These are phyloP conservation scores for Smittia sp. DNA, from an alignment of 2,888 invertebrate species.

Conservation along the genomic window DNA sequence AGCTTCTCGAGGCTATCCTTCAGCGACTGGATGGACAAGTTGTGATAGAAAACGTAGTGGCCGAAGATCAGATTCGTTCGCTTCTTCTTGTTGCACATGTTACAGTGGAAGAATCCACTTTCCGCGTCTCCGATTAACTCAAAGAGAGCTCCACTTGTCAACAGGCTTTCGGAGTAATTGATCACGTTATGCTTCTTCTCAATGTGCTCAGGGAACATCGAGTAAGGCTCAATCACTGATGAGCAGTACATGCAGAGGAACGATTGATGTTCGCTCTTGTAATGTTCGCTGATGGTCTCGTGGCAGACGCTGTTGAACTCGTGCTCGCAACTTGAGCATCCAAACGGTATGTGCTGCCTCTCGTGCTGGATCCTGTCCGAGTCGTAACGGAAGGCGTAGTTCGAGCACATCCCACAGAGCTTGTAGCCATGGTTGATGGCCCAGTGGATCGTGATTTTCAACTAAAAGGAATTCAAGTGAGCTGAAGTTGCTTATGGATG, in stretches of 20 bases:
- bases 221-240: constrained; percentile 4
- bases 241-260: constrained; percentile 34
- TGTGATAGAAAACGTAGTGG: constrained; percentile 38
- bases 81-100: constrained; percentile 35
- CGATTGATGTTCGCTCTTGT: background rate
- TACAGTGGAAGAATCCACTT: constrained; percentile 11
- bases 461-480: background rate
- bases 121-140: background rate
- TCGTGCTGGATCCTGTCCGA: constrained; percentile 17
- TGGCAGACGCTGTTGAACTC: constrained; percentile 10
- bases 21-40: constrained; percentile 24
- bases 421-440: constrained; percentile 3
- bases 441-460: constrained; percentile 25
- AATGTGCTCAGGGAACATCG: constrained; percentile 25
- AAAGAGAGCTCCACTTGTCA: background rate
- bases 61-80: constrained; percentile 22
- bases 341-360: constrained; percentile 7
- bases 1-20: background rate
- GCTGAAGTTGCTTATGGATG: background rate
- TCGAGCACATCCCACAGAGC: constrained; percentile 16
- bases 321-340: constrained; percentile 11
- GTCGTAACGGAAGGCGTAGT: constrained; percentile 28
- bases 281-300: background rate
- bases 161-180: background rate
- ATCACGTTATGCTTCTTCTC: constrained; percentile 22